Evolutionary conservation across 2,888 invertebrate genomes (phyloP), one percentile per base, ranked within the genome.

Genomic region (Stenichneumon culpator): DNA sequence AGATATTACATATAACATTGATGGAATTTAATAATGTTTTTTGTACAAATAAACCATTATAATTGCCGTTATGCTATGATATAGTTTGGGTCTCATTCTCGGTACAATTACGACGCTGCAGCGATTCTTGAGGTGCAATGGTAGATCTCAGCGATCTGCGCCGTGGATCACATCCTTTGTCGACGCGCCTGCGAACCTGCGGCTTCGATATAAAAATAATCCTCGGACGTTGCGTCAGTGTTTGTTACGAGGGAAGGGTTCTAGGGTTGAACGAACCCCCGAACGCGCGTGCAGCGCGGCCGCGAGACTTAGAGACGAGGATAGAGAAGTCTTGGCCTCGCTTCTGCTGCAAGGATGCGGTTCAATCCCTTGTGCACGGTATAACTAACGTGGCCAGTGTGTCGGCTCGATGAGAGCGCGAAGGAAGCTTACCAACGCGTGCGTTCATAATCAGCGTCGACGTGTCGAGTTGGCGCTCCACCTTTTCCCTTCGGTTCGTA

Each of bases 391-490:
- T 69, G 67, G 57, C 32, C 50, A 19, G 77, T 65, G 63, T 47
- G 83, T 74, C 74, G 79, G 79, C 47, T 67, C 72, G 70, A 57
- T 75, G 83, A 47, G 67, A 75, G 65, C 50, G 52, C 63, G 79
- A 79, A 83, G 69, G 79, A 84, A 86, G 84, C 86, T 84, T 60
- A 67, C 89, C 90, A 89, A 90, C 87, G 88, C 88, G 87, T 87
- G 89, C 90, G 90, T 90, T 90, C 90, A 90, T 91, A 91, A 91
- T 91, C 90, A 90, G 87, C 90, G 88, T 88, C 88, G 90, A 90
- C 89, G 90, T 90, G 88, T 89, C 88, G 88, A 89, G 89, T 88
- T 88, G 89, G 90, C 86, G 89, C 89, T 89, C 88, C 90, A 89
- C 89, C 88, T 90, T 90, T 90, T 89, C 28, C 57, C 9, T 25